Base-by-base conservation (phyloP, 2,888 invertebrate species). In the Ommatoiulus sabulosus region DNA sequence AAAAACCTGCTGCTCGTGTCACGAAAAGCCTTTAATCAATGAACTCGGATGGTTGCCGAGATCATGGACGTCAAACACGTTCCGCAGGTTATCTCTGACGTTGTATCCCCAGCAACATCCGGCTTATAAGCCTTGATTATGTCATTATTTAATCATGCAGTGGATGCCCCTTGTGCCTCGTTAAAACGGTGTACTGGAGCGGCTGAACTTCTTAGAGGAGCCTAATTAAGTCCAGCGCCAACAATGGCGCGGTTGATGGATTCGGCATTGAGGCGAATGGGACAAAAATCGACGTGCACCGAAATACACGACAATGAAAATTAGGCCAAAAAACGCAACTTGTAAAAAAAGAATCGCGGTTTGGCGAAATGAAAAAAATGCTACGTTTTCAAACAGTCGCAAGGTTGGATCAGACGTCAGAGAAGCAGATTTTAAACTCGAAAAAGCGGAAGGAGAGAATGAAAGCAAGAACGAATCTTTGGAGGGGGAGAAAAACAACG, bases 341-440 rank as follows among this genome's bases (percentile, higher is more conserved):
- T 80, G 35, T 35, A 80, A 80, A 80, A 80, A 80, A 35, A 80
- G 80, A 2, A 24, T 80, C 35, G n/a, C 43, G 44, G 17, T 44
- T 44, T 48, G 17, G 86, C 86, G 44, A 86, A 86, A 86, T 44
- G 4, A 44, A 44, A 86, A 85, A 85, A 17, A 4, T 35, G 0
- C 2, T 35, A 35, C 35, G 35, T 86, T 44, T 85, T 48, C 12
- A 86, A 86, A 86, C n/a, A 44, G 86, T 46, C 12, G 86, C 86
- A 86, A 86, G 86, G 86, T 86, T 86, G 86, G 44, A 86, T 44
- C 44, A 24, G 86, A 86, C 86, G 86, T 86, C 86, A 86, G 86
- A 80, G 80, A 35, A 80, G 35, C 80, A 80, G 12, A 80, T 80
- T 80, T 35, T 35, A 80, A 35, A 80, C 72, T 80, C 12, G 24